Base-by-base conservation (phyloP, 2,888 invertebrate genomes). In the Branchellion lobata region DNA sequence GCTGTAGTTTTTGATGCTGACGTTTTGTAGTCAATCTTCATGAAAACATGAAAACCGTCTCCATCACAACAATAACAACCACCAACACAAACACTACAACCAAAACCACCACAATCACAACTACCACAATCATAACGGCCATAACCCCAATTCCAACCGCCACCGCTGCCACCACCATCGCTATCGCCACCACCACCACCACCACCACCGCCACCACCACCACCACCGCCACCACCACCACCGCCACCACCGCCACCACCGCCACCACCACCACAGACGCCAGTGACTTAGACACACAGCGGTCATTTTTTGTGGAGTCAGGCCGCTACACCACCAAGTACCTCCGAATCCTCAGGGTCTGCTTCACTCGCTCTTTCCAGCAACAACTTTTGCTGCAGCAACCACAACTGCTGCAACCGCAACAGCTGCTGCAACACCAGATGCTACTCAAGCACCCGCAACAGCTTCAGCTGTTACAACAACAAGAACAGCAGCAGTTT, bases 281-380 rank as follows among this genome's bases (percentile, higher is more conserved):
- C 27, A 80, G 72, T 29, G 81, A 83, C 31, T 61, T 83, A 27
- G 83, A 83, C 81, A 83, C 83, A 0, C 83, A 83, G 79, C 53
- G 83, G 14, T 83, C 83, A 0, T 83, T 83, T 53, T 83, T 82
- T 80, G 82, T 82, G 31, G 83, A 83, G 80, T 83, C 83, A 34
- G 83, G 83, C 8, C 80, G 83, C 1, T 74, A 81, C 74, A 83
- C 83, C 29, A 83, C 83, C 21, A 81, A 83, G 36, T 83, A 83
- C 73, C 82, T 83, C 33, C 78, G 83, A 14, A 82, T 83, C 51
- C 80, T 83, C 11, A 36, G 83, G 5, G 72, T 83, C 29, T 83
- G 83, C 69, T 83, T 83, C 81, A 77, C 77, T 34, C 61, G 77
- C 0, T 77, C 77, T 65, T 77, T 51, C 65, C 51, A 47, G n/a